Conservation (phyloP, 2,888 invertebrate genomes). For the Drosophila emarginata region DNA sequence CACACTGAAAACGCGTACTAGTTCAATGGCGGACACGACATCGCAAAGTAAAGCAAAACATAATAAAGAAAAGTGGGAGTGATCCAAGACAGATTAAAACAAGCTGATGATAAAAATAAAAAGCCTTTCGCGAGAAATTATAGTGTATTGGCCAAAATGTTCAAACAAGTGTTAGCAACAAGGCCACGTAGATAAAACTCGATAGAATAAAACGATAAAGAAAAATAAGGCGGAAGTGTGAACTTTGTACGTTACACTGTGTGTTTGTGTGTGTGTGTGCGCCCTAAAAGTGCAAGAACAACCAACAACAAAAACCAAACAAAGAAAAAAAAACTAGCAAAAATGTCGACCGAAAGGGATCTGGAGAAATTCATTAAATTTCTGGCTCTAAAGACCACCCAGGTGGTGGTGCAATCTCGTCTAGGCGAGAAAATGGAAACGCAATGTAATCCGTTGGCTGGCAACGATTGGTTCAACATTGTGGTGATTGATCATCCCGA, state of each 20-base stretch:
- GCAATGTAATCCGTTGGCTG: slow-evolving; percentile 89
- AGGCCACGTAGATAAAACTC: slow-evolving; percentile 43
- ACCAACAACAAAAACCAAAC: slow-evolving; percentile 24
- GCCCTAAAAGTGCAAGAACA: slow-evolving; percentile 14
- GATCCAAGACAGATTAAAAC: slow-evolving; percentile 22
- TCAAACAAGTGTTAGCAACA: slow-evolving; percentile 28
- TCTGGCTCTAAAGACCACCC: slow-evolving; percentile 92
- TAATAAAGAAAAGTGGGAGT: slow-evolving; percentile 59
- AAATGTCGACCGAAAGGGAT: slow-evolving; percentile 86
- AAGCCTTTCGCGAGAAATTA: slow-evolving; percentile 26
- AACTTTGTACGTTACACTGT: slow-evolving; percentile 4
- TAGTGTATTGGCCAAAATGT: slow-evolving; percentile 49
- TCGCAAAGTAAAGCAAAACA: slow-evolving; percentile 8
- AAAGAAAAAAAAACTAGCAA: slow-evolving; percentile 23
- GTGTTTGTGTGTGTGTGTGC: slow-evolving; percentile 11
- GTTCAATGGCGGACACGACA: slow-evolving; percentile 55
- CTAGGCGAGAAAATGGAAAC: slow-evolving; percentile 93
- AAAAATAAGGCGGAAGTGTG: slow-evolving; percentile 47
- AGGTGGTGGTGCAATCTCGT: slow-evolving; percentile 95
- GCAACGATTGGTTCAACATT: slow-evolving; percentile 95
- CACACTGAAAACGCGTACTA: slow-evolving; percentile 19
- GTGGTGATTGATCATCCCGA: slow-evolving; percentile 93
- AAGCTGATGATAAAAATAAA: slow-evolving; percentile 15
- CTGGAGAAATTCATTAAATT: slow-evolving; percentile 95
- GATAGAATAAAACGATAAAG: slow-evolving; percentile 35